Evolutionary conservation across 2,113 vertebrate species (phyloP).

Genomic region (Hemichromis elongatus): DNA sequence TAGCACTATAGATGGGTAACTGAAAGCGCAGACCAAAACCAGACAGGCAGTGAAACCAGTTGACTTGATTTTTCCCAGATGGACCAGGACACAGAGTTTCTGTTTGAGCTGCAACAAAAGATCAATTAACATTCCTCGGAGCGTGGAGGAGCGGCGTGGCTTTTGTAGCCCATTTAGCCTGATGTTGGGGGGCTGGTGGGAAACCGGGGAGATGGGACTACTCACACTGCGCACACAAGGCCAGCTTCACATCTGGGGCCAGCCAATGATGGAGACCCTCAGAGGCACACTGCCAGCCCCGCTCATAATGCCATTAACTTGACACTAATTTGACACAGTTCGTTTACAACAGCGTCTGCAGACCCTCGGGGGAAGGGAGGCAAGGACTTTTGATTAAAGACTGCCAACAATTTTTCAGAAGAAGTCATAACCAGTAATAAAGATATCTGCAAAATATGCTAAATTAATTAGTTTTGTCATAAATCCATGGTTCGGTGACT

Average conservation of each 20-base stretch:
- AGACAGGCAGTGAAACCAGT: not conserved
- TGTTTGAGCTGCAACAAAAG: slow-evolving; percentile 62
- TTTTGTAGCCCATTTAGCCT: slow-evolving; percentile 57
- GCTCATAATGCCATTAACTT: slow-evolving; percentile 35
- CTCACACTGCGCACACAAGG: slow-evolving; percentile 44
- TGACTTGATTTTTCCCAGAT: slow-evolving; percentile 60
- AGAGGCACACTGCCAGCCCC: slow-evolving; percentile 14
- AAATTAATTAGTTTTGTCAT: not conserved
- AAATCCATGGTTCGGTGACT: not conserved
- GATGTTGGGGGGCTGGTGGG: slow-evolving; percentile 58
- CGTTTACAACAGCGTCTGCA: not conserved
- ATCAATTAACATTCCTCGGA: slow-evolving; percentile 64
- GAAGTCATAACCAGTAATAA: not conserved
- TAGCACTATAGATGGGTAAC: not conserved
- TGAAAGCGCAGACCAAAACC: not conserved
- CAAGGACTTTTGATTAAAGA: not conserved
- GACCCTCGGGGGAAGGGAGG: not conserved
- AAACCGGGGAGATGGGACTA: slow-evolving; percentile 38
- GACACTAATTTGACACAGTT: slow-evolving; percentile 37
- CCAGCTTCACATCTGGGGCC: slow-evolving; percentile 61
- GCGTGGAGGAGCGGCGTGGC: slow-evolving; percentile 37
- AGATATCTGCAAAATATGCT: not conserved
- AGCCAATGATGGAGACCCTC: slow-evolving; percentile 25
- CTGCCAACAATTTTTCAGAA: not conserved
- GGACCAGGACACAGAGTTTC: slow-evolving; percentile 53